Evolutionary conservation across 2,888 invertebrate genomes (phyloP).

Genomic region (Suillia variegata): DNA sequence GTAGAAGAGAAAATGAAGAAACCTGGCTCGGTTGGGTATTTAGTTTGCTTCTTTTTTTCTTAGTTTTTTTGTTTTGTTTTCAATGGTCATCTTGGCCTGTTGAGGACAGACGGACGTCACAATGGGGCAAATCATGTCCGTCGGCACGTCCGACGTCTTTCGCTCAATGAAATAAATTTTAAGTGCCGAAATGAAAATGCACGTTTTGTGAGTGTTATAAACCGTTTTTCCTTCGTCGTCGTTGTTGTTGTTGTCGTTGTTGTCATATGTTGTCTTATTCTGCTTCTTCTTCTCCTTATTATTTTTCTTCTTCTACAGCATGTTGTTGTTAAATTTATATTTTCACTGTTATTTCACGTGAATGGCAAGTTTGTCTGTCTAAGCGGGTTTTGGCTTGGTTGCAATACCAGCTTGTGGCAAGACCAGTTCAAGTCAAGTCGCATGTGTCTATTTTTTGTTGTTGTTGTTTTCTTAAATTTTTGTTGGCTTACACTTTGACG

Average conservation of each 20-base stretch:
- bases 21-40: not conserved
- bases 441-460: too few relatives aligned
- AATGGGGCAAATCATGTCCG: too few relatives aligned
- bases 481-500: too few relatives aligned
- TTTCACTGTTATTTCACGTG: slow-evolving; percentile 1
- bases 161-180: not conserved
- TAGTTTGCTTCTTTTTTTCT: not conserved
- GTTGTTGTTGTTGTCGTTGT: not conserved
- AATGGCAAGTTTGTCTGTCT: not conserved
- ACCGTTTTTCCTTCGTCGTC: not conserved
- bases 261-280: too few relatives aligned
- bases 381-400: too few relatives aligned
- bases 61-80: not conserved
- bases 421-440: too few relatives aligned
- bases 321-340: not conserved
- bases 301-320: too few relatives aligned
- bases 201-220: not conserved
- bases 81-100: not conserved
- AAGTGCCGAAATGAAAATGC: not conserved
- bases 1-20: slow-evolving; percentile 1
- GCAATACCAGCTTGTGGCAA: too few relatives aligned
- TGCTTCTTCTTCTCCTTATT: too few relatives aligned
- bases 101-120: too few relatives aligned
- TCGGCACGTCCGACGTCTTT: not conserved
- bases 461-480: too few relatives aligned